Conservation (phyloP, 2,888 invertebrate genomes). For the Zootermopsis nevadensis region DNA sequence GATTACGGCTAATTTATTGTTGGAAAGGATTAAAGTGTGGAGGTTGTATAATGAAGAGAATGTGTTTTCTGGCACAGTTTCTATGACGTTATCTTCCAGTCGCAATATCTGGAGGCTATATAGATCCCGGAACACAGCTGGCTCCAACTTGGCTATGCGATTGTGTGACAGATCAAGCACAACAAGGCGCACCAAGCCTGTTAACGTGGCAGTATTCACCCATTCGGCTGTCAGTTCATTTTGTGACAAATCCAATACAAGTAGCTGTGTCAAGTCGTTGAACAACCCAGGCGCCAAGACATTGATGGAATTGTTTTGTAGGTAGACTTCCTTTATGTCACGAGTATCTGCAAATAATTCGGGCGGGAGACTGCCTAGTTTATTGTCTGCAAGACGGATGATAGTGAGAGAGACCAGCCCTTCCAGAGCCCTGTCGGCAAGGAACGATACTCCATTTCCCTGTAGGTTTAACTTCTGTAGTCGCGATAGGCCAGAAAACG, state of each 20-base stretch:
- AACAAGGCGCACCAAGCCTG: slow-evolving; percentile 79
- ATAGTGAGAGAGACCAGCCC: slow-evolving; percentile 78
- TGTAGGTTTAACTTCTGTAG: slow-evolving; percentile 81
- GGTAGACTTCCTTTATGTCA: slow-evolving; percentile 82
- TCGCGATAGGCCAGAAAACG: slow-evolving; percentile 76
- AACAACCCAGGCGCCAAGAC: slow-evolving; percentile 85
- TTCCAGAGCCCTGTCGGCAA: slow-evolving; percentile 83
- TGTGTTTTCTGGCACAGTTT: slow-evolving; percentile 80
- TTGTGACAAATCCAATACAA: slow-evolving; percentile 80
- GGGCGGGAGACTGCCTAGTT: slow-evolving; percentile 82
- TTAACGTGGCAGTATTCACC: slow-evolving; percentile 84
- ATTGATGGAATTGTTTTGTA: slow-evolving; percentile 85
- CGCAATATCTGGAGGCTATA: slow-evolving; percentile 83
- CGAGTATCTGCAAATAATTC: slow-evolving; percentile 83
- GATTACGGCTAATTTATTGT: slow-evolving; percentile 80
- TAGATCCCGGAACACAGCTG: slow-evolving; percentile 80
- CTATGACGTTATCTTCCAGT: slow-evolving; percentile 82
- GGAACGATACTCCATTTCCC: slow-evolving; percentile 79
- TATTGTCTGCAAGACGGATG: slow-evolving; percentile 83
- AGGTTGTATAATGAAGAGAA: slow-evolving; percentile 81
- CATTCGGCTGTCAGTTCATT: slow-evolving; percentile 85
- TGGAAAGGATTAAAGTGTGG: slow-evolving; percentile 83
- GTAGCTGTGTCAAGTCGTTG: slow-evolving; percentile 77
- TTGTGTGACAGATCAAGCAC: slow-evolving; percentile 83
- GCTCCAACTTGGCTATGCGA: slow-evolving; percentile 78